Evolutionary conservation across 2,113 vertebrate species (phyloP).

Genomic region (Eptatretus burgeri): DNA sequence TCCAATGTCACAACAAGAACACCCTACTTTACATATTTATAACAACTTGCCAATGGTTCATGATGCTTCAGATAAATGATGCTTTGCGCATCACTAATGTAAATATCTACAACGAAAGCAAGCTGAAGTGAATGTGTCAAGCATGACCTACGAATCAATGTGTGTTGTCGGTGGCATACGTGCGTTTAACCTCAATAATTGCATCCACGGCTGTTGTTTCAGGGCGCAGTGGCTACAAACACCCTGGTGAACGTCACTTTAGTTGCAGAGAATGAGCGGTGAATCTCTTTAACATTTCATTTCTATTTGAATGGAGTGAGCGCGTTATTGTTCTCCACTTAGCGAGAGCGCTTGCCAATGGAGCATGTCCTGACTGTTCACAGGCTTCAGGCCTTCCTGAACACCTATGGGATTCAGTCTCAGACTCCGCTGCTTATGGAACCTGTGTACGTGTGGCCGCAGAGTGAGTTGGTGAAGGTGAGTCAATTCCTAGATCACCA

Average conservation of each 20-base stretch:
- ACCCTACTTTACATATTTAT: too few species aligned
- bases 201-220: constrained; percentile 12
- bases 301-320: too few species aligned
- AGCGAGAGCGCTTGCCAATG: too few species aligned
- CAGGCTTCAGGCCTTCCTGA: constrained; percentile 80
- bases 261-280: constrained; percentile 89
- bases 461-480: constrained; percentile 89
- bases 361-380: constrained; percentile 8
- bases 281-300: constrained; percentile 12
- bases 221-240: constrained; percentile 87
- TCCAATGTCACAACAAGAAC: too few species aligned
- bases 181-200: not conserved
- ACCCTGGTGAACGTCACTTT: constrained; percentile 63
- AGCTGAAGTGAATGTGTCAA: too few species aligned
- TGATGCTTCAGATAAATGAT: too few species aligned
- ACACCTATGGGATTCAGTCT: constrained; percentile 86
- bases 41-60: too few species aligned
- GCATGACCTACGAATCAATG: too few species aligned
- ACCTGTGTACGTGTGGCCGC: constrained; percentile 93
- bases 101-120: too few species aligned
- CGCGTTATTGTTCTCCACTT: too few species aligned
- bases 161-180: too few species aligned
- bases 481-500: not conserved
- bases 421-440: constrained; percentile 92
- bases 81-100: too few species aligned